These are phyloP conservation scores for Harlomillsia oculata DNA, from an alignment of 1,140 invertebrate species.

Conservation along the genomic window DNA sequence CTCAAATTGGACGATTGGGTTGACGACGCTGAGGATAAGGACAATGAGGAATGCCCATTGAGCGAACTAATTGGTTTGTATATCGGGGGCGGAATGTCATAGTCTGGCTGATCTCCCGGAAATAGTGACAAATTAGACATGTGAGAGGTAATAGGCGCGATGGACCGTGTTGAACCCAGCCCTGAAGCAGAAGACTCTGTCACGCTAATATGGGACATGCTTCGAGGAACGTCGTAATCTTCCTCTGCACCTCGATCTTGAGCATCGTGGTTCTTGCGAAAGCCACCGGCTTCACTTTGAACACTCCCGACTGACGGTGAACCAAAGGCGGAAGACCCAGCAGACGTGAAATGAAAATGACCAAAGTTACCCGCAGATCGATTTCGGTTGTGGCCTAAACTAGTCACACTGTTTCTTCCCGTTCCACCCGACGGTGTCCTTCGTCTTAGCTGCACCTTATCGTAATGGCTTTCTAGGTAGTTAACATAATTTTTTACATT, in stretches of 20 bases:
- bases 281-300: background rate
- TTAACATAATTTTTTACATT: slow-evolving; percentile 15
- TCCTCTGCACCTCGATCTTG: slow-evolving; percentile 6
- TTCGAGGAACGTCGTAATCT: slow-evolving; percentile 20
- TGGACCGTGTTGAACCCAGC: background rate
- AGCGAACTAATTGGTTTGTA: too few relatives aligned
- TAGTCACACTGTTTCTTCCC: background rate
- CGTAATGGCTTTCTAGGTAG: slow-evolving; percentile 23
- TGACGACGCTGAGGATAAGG: too few relatives aligned
- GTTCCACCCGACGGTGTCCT: background rate
- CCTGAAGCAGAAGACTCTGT: background rate
- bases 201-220: background rate
- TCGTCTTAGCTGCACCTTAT: slow-evolving; percentile 6
- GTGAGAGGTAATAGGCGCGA: too few relatives aligned
- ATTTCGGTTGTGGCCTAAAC: background rate
- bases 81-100: too few relatives aligned
- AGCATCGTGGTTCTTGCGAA: too few relatives aligned
- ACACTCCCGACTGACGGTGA: background rate
- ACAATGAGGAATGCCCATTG: too few relatives aligned
- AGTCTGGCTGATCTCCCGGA: too few relatives aligned
- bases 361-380: background rate
- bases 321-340: too few relatives aligned
- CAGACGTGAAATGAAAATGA: too few relatives aligned
- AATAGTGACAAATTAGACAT: too few relatives aligned
- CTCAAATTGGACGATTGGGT: too few relatives aligned